These are phyloP conservation scores for Plusia festucae DNA, from an alignment of 2,888 invertebrate species.

Conservation along the genomic window DNA sequence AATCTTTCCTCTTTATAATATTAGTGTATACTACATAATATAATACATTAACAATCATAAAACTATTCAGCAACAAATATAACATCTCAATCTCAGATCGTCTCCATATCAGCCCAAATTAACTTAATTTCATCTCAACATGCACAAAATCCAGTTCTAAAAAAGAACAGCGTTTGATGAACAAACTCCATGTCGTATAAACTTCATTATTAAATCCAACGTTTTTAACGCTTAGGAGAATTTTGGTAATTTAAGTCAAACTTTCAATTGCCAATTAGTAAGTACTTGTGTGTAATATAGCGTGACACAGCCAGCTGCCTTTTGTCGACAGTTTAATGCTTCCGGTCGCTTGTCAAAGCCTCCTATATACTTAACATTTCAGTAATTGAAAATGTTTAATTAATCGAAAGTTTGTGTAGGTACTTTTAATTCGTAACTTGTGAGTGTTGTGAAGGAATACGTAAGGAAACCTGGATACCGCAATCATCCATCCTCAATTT, in stretches of 20 bases:
- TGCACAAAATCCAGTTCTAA: background rate
- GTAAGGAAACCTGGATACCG: background rate
- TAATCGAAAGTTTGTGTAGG: background rate
- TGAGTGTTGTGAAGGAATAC: too few relatives aligned
- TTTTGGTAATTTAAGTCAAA: constrained; percentile 22
- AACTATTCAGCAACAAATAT: too few relatives aligned
- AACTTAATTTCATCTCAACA: background rate
- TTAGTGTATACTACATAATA: too few relatives aligned
- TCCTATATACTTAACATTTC: constrained; percentile 23
- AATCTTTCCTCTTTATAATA: too few relatives aligned
- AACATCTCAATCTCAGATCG: too few relatives aligned
- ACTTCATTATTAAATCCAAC: constrained; percentile 14
- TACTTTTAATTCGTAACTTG: background rate
- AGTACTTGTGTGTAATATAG: constrained; percentile 17
- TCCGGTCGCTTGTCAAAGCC: constrained; percentile 51
- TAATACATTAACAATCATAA: too few relatives aligned
- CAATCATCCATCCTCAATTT: background rate
- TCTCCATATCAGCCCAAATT: too few relatives aligned
- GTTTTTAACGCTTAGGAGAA: constrained; percentile 13
- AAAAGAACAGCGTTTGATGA: constrained; percentile 3
- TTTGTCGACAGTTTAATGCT: constrained; percentile 31
- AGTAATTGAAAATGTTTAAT: constrained; percentile 30
- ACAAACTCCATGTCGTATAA: constrained; percentile 8
- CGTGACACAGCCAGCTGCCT: constrained; percentile 9
- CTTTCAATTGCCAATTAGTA: constrained; percentile 29